Base-by-base conservation (phyloP, 2,113 vertebrate species). In the Sitta europaea region DNA sequence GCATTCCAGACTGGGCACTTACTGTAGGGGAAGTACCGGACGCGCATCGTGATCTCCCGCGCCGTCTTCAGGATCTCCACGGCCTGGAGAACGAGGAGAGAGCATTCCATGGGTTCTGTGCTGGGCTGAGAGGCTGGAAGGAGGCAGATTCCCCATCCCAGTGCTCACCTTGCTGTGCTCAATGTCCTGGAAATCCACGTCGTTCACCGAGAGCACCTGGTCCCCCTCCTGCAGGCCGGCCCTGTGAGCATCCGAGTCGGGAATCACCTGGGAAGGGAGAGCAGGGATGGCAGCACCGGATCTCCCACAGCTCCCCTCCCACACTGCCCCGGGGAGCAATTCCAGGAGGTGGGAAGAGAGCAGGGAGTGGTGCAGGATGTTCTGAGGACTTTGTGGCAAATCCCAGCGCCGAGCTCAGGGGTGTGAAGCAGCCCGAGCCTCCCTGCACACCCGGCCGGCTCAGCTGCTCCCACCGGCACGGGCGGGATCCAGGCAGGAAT, bases 11-110 rank as follows among this genome's bases (percentile, higher is more conserved):
- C 40, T 5, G 2, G 10, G 22, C 43, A 98, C 99, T 99, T 97
- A 99, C 99, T 99, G 97, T 99, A 99, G 71, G 99, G 99, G 96
- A 99, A 99, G 98, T 99, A 99, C n/a, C 99, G 98, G 57, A 99
- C 99, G 4, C 98, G 98, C 99, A 99, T 99, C 67, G 98, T 97
- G 96, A 99, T 99, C 97, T 99, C 99, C 50, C 98, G 98, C 4
- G 99, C 99, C 0, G 99, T 99, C 97, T 99, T 99, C 96, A 99
- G 97, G 96, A 99, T 99, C 93, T 99, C 99, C 87, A 99, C 99
- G 38, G 99, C 99, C 99, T 99, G 59, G 29, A 92, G 65, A 10
- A 86, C 12, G 23, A 84, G 33, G 83, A 67, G 33, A 42, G 14
- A 25, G 36, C 13, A 57, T 18, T 2, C 14, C 18, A 2, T 0